Evolutionary conservation across 2,797 vertebrate genomes (phyloP), one percentile per base, ranked within the genome.

Genomic region (Loris lydekkerianus): DNA sequence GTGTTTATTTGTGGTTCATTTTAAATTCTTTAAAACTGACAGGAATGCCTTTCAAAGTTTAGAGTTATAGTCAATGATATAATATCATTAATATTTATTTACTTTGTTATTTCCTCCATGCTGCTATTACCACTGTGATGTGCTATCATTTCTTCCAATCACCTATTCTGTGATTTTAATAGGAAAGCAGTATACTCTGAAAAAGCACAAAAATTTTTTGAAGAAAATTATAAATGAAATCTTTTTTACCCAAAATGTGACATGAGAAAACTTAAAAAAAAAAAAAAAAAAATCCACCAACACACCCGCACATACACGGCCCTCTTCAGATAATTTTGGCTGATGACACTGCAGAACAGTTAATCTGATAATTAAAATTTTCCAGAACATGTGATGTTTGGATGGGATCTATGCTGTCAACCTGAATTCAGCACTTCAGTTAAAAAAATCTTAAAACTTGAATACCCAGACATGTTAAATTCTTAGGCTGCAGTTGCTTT

Each of bases 361-460:
- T 96, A 70, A 94, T 95, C 95, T 96, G 93, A 94, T 96, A 91
- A 97, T 97, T 94, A 96, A 96, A 96, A 97, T 10, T 89, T 97
- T 97, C 96, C 96, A 96, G 65, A 93, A 75, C 94, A 93, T 86
- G 94, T 91, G 88, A 92, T 91, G 49, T 90, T 95, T 95, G 78
- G 73, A 93, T 61, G 76, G 43, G 75, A 95, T 91, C 91, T 89
- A 84, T 83, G 76, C 72, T 96, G 76, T 91, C 61, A 96, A 96
- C 56, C 73, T 94, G 83, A 95, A 92, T 80, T 78, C 91, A 86
- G 76, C 13, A 40, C n/a, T 94, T 87, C 21, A 80, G 88, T 91
- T 70, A 10, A 86, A 96, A 87, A 78, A 93, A 46, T 9, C 85
- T 86, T 95, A 93, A 94, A 96, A 95, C n/a, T 88, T 76, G 69